These are phyloP conservation scores for Vannuccia rotundouncinata DNA, from an alignment of 2,888 invertebrate genomes.

Conservation along the genomic window DNA sequence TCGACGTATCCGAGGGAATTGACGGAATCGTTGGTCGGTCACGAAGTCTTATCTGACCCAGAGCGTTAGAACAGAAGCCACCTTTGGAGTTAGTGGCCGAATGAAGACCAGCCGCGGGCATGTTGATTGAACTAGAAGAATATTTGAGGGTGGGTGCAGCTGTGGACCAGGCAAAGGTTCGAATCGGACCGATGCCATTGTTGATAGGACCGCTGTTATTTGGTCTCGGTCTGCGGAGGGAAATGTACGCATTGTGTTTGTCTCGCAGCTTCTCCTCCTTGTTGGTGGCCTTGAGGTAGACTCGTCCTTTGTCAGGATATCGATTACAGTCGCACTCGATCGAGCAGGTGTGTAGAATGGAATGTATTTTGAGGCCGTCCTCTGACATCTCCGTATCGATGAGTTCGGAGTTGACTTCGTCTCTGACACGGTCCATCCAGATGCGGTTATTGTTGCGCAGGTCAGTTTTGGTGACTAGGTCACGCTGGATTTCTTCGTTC, in stretches of 20 bases:
- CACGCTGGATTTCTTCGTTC: conserved; percentile 6
- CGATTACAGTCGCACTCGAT: conserved; percentile 23
- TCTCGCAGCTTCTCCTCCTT: neutral
- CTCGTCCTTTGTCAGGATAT: neutral
- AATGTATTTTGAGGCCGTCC: neutral
- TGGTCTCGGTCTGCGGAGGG: neutral
- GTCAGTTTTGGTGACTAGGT: neutral
- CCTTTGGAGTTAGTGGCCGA: neutral
- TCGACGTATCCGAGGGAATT: neutral
- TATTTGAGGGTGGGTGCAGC: neutral
- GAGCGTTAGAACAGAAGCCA: conserved; percentile 20
- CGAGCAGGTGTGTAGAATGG: conserved; percentile 18
- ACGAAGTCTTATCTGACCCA: conserved; percentile 1
- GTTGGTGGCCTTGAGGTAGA: neutral
- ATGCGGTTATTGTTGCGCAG: neutral
- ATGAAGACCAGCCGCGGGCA: neutral
- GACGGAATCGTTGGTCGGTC: neutral
- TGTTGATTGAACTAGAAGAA: neutral
- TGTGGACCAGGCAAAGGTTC: neutral
- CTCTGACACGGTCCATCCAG: neutral
- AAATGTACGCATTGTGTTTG: neutral
- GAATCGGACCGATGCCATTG: neutral
- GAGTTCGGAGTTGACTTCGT: neutral
- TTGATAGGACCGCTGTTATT: neutral
- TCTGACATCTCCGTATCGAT: neutral